Evolutionary conservation across 2,888 invertebrate genomes (phyloP).

Genomic region (Drosophila atroscutellata): DNA sequence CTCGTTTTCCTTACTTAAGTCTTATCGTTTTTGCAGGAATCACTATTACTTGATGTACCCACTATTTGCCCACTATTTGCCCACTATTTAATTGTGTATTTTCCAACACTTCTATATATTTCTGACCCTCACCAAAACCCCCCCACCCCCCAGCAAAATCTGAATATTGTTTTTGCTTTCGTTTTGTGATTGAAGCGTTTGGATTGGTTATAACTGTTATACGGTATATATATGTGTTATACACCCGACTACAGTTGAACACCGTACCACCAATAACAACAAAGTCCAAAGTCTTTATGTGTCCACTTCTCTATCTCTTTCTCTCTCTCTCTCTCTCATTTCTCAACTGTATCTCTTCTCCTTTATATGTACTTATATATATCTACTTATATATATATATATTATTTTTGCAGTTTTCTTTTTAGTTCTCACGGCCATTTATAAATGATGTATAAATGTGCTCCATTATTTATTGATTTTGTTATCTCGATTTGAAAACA

Average conservation of each 20-base stretch:
- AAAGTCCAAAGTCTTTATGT: constrained; percentile 35
- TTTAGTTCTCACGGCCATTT: constrained; percentile 7
- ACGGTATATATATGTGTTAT: constrained; percentile 58
- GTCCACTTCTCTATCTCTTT: constrained; percentile 17
- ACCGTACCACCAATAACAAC: constrained; percentile 7
- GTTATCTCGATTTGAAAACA: constrained; percentile 36
- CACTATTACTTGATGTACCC: constrained; percentile 52
- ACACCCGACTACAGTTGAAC: constrained; percentile 34
- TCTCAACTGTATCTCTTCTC: constrained; percentile 12
- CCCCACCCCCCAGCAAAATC: constrained; percentile 10
- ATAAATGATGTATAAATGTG: constrained; percentile 11
- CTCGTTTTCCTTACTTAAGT: constrained; percentile 13
- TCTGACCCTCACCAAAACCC: constrained; percentile 17
- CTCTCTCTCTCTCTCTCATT: constrained; percentile 17
- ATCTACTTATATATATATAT: neutral
- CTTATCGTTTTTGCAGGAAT: constrained; percentile 37
- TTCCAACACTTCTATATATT: constrained; percentile 21
- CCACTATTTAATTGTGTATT: constrained; percentile 27
- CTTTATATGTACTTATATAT: constrained; percentile 1
- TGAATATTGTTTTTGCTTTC: constrained; percentile 40
- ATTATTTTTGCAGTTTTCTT: constrained; percentile 34
- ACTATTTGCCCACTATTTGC: constrained; percentile 3
- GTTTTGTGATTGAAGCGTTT: constrained; percentile 45
- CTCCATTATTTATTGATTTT: constrained; percentile 33
- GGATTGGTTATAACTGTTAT: constrained; percentile 63